Conservation (phyloP, 2,888 invertebrate genomes). For the Strigamia crassipes region DNA sequence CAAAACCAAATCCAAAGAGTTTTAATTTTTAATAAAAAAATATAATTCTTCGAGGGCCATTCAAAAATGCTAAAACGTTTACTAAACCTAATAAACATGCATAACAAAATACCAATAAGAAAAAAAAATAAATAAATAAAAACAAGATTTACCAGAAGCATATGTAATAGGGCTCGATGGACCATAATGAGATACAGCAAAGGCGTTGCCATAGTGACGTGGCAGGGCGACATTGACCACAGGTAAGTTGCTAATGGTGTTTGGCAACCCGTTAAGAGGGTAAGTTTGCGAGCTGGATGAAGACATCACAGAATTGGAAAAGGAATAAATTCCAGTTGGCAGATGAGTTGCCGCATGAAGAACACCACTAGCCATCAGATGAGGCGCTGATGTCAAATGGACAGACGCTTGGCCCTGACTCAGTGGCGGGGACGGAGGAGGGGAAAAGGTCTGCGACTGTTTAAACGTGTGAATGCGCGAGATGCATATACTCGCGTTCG, state of each 20-base stretch:
- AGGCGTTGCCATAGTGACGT: conserved; percentile 50
- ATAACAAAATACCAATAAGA: not conserved
- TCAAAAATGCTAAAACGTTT: too few species aligned
- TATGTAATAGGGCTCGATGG: conserved; percentile 46
- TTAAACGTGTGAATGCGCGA: conserved; percentile 50
- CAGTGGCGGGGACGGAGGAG: conserved; percentile 45
- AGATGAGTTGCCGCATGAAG: conserved; percentile 47
- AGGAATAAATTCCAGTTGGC: conserved; percentile 46
- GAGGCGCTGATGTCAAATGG: conserved; percentile 45
- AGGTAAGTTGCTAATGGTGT: conserved; percentile 45
- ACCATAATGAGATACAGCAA: conserved; percentile 50
- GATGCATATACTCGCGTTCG: conserved; percentile 50
- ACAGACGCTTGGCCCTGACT: conserved; percentile 44
- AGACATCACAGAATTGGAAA: conserved; percentile 47
- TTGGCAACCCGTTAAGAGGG: conserved; percentile 33
- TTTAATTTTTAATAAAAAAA: too few species aligned
- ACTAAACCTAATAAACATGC: too few species aligned
- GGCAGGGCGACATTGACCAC: conserved; percentile 49
- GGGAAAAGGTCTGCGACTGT: conserved; percentile 47
- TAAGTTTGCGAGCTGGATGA: conserved; percentile 43
- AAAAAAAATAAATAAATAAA: conserved; percentile 19
- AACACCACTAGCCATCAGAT: conserved; percentile 45
- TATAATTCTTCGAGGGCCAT: too few species aligned
- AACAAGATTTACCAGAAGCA: conserved; percentile 45
- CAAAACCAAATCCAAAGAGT: too few species aligned